A percentile compares a stretch with the other conserved stretches of the same genome.
Evolutionary conservation across 2,888 invertebrate species (phyloP).

Genomic region (Tetheella fluctuosa): DNA sequence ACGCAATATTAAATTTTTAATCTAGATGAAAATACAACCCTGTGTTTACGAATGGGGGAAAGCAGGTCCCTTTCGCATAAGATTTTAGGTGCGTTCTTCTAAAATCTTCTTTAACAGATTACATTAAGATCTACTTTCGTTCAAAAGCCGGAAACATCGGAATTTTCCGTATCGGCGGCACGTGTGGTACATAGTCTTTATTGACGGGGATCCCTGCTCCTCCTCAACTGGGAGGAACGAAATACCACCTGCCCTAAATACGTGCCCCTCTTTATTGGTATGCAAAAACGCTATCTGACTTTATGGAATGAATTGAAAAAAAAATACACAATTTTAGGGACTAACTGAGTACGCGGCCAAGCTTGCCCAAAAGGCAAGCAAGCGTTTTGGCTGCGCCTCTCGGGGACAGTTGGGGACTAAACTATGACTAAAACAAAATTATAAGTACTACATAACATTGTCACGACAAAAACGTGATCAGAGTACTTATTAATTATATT

Average conservation of each 20-base stretch:
- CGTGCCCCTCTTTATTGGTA: slow-evolving; percentile 61
- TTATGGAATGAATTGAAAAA: slow-evolving; percentile 12
- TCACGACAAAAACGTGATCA: too few relatives aligned
- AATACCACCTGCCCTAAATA: slow-evolving; percentile 77
- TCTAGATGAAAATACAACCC: slow-evolving; percentile 69
- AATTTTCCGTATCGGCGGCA: slow-evolving; percentile 76
- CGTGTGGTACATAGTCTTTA: slow-evolving; percentile 79
- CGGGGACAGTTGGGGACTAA: too few relatives aligned
- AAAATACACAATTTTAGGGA: background rate
- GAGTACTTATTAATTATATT: too few relatives aligned
- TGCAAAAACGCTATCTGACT: slow-evolving; percentile 53
- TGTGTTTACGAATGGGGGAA: slow-evolving; percentile 77
- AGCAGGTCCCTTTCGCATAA: slow-evolving; percentile 68
- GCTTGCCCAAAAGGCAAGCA: too few relatives aligned
- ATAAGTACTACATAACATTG: too few relatives aligned
- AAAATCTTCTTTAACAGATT: slow-evolving; percentile 40
- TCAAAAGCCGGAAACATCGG: slow-evolving; percentile 36
- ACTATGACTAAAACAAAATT: too few relatives aligned
- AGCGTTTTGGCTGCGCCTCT: too few relatives aligned
- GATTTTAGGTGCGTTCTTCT: slow-evolving; percentile 38
- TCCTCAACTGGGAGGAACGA: slow-evolving; percentile 63
- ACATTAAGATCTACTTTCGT: slow-evolving; percentile 28
- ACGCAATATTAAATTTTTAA: slow-evolving; percentile 23
- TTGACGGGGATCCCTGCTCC: slow-evolving; percentile 69
- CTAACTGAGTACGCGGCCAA: too few relatives aligned